Percentiles rank a stretch among this genome's conserved stretches.
These are phyloP conservation scores for Drosophila fulvimacula DNA, from an alignment of 2,888 invertebrate genomes.

Conservation along the genomic window DNA sequence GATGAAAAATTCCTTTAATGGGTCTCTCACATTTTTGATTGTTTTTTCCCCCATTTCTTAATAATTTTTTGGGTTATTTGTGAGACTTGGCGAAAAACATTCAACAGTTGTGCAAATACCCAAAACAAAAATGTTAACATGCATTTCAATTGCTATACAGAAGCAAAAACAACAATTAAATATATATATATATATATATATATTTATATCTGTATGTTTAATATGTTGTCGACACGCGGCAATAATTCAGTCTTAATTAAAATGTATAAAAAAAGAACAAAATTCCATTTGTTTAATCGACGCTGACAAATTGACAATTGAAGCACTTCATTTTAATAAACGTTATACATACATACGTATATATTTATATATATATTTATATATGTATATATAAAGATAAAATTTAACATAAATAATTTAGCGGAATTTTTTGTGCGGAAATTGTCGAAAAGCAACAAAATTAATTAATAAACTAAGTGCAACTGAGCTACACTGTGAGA, in stretches of 20 bases:
- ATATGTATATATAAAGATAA: slow-evolving; percentile 4
- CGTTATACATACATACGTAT: slow-evolving; percentile 21
- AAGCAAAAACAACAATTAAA: slow-evolving; percentile 28
- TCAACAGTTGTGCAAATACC: slow-evolving; percentile 67
- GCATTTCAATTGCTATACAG: slow-evolving; percentile 58
- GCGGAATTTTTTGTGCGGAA: slow-evolving; percentile 35
- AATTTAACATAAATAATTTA: slow-evolving; percentile 31
- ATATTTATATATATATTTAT: background rate
- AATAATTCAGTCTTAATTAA: slow-evolving; percentile 77
- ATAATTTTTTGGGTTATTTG: slow-evolving; percentile 49
- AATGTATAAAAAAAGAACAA: slow-evolving; percentile 54
- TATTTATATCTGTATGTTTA: slow-evolving; percentile 12
- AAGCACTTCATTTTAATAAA: slow-evolving; percentile 57
- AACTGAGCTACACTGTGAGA: slow-evolving; percentile 18
- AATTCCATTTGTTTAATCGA: slow-evolving; percentile 71
- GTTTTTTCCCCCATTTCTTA: slow-evolving; percentile 19
- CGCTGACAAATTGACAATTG: slow-evolving; percentile 76
- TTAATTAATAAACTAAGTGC: slow-evolving; percentile 21
- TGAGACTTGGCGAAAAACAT: slow-evolving; percentile 42
- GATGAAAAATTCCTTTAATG: slow-evolving; percentile 30
- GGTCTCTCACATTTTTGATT: slow-evolving; percentile 4
- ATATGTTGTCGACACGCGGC: slow-evolving; percentile 53
- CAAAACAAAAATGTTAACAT: slow-evolving; percentile 46
- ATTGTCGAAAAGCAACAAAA: slow-evolving; percentile 22
- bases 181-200: slow-evolving; percentile 4